Conservation (phyloP, 2,113 vertebrate species). For the Rousettus leschenaultii region DNA sequence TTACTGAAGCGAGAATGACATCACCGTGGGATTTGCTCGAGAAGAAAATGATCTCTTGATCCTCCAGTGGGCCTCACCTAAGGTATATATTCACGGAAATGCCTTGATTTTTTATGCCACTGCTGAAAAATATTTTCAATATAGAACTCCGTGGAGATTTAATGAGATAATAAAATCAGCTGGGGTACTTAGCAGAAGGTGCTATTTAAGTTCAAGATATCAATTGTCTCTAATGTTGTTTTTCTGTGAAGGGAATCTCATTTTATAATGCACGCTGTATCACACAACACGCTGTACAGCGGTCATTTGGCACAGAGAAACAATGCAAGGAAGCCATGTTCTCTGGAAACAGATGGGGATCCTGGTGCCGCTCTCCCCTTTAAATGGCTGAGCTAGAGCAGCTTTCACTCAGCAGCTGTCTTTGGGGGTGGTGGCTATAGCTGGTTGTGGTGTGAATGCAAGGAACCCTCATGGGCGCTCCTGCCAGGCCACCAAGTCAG, state of each 20-base stretch:
- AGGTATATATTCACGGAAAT: not conserved
- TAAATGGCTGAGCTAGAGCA: not conserved
- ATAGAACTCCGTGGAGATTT: conserved; percentile 7
- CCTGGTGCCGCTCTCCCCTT: not conserved
- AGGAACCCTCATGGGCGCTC: not conserved
- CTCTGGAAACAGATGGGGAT: not conserved
- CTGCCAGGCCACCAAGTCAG: not conserved
- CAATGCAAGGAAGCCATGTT: not conserved
- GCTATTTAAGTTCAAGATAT: conserved; percentile 9
- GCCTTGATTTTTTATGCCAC: not conserved
- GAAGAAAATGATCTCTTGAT: not conserved
- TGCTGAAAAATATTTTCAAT: conserved; percentile 15
- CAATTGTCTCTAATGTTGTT: not conserved
- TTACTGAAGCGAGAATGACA: not conserved
- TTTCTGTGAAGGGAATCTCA: conserved; percentile 8
- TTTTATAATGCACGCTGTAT: not conserved
- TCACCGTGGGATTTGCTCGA: not conserved
- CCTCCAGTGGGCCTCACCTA: not conserved
- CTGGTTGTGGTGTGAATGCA: not conserved
- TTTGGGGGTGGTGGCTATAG: not conserved
- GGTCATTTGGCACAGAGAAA: not conserved
- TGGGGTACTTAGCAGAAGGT: not conserved
- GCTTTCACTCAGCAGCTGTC: not conserved
- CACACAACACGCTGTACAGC: not conserved
- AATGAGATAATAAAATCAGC: conserved; percentile 11